Evolutionary conservation across 2,797 vertebrate genomes (phyloP).

Genomic region (Galaxias olidus): DNA sequence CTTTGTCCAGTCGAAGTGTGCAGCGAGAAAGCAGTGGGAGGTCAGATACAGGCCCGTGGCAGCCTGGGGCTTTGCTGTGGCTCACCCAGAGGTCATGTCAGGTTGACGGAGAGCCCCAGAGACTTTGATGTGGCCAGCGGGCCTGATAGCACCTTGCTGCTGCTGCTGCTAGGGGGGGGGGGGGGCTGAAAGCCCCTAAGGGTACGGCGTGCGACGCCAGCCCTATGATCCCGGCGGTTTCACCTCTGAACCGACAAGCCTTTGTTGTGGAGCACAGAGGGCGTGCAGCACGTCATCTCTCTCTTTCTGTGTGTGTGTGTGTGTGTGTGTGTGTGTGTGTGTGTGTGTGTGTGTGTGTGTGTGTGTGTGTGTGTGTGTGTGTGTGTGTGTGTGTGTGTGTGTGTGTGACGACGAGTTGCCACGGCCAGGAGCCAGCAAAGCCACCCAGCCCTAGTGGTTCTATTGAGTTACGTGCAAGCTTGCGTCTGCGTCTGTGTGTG

Average conservation of each 20-base stretch:
- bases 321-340: conserved; percentile 8
- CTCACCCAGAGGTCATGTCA: not conserved
- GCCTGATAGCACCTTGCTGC: conserved; percentile 4
- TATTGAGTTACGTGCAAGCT: no score
- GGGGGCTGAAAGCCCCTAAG: no score
- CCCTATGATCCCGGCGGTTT: conserved; percentile 24
- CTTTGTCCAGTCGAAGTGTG: no score
- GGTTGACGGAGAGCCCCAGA: not conserved
- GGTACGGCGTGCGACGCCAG: no score
- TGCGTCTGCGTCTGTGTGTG: not conserved
- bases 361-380: conserved; percentile 4
- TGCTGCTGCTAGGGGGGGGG: conserved; percentile 8
- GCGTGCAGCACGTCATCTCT: not conserved
- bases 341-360: conserved; percentile 5
- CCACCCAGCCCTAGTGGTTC: not conserved
- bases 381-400: conserved; percentile 2
- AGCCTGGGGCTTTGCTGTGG: not conserved
- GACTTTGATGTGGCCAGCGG: conserved; percentile 18
- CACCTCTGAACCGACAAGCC: conserved; percentile 8
- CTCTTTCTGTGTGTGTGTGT: conserved; percentile 5
- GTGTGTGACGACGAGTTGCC: no score
- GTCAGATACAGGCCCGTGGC: not conserved
- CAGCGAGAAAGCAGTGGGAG: no score
- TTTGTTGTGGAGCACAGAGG: conserved; percentile 9
- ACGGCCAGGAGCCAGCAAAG: conserved; percentile 21